Evolutionary conservation across 2,797 vertebrate species (phyloP), one percentile per base, ranked within the genome.

Genomic region (Choloepus didactylus): DNA sequence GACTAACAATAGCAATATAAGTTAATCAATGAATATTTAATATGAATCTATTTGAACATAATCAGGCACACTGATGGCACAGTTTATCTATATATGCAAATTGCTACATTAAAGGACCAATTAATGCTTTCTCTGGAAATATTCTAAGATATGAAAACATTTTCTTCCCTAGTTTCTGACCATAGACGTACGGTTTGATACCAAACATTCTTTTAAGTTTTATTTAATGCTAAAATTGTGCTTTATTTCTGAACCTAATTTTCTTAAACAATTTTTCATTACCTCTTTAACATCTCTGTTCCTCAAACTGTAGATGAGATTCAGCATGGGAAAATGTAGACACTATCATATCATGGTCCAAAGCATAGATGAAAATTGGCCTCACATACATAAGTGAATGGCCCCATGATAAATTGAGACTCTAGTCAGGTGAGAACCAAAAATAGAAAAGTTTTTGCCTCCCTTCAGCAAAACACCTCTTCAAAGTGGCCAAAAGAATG

Each of bases 301-400:
- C 38, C 96, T 95, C 46, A 94, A 83, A 41, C 95, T 95, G 15
- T 96, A 95, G 41, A 95, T 95, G 25, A 97, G 93, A 38, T 96
- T 93, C 18, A 96, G 14, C 93, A 96, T 96, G 64, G 92, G 95
- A 54, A 46, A 97, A 95, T 49, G 56, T 27, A 0, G 95, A 95
- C 0, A 93, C 82, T 25, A 95, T 44, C 91, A 96, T 96, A 66
- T 96, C 96, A 15, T 62, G 62, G 0, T 93, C n/a, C 2, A 91
- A 25, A 10, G 69, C 7, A 1, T 92, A 89, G 21, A 72, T 92
- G 35, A 89, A 91, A 75, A 25, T 73, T 0, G 89, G 96, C 38
- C 94, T 77, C 56, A 97, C 29, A 16, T 96, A 96, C 46, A 51
- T 91, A 96, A 94, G 7, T 95, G 73, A 5, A 96, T 82, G 0